These are phyloP conservation scores for Tenualosa ilisha DNA, from an alignment of 2,797 vertebrate species.

Conservation along the genomic window DNA sequence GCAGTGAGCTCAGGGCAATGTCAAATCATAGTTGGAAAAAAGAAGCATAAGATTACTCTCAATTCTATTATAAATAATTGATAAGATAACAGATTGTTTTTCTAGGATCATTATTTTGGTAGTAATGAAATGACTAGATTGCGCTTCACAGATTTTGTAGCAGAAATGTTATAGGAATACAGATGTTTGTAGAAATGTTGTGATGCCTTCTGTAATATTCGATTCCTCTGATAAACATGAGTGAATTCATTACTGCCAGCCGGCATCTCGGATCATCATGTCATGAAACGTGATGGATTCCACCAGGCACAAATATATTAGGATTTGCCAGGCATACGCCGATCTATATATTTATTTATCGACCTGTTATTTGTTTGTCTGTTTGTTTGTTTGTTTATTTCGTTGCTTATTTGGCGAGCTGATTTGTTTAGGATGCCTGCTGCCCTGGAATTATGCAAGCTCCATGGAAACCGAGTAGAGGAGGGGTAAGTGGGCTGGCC, in stretches of 20 bases:
- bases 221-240: neutral
- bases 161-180: neutral
- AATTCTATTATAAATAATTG: too few species aligned
- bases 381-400: neutral
- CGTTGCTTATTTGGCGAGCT: neutral
- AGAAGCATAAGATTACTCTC: too few species aligned
- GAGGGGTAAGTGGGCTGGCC: neutral
- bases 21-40: neutral
- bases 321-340: neutral
- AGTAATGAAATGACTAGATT: neutral
- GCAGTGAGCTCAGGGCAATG: neutral
- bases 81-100: neutral
- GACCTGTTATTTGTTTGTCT: neutral
- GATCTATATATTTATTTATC: neutral
- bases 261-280: neutral
- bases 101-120: neutral
- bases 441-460: neutral
- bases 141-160: neutral
- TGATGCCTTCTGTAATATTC: neutral
- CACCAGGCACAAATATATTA: neutral
- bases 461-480: neutral
- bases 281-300: neutral
- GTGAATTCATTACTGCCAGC: slow-evolving; percentile 6
- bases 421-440: neutral
- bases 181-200: neutral